Evolutionary conservation across 2,113 vertebrate genomes (phyloP).

Genomic region (Dipodomys stephensi): DNA sequence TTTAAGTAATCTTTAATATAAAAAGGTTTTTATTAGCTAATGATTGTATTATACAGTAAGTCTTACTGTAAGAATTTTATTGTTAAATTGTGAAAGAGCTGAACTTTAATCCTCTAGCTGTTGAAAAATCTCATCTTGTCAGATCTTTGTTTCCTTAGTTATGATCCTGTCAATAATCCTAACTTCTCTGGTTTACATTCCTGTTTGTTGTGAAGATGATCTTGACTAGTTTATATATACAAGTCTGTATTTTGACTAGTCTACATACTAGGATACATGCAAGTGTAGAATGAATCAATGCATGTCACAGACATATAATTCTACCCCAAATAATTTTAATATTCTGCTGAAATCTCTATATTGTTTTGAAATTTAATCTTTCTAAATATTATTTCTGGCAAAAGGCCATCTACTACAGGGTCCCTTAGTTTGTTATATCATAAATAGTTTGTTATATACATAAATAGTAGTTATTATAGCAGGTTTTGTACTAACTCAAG

Average conservation of each 20-base stretch:
- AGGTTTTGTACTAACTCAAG: not conserved
- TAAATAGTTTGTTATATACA: not conserved
- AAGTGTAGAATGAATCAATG: not conserved
- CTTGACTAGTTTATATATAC: no score
- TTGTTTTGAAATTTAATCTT: constrained; percentile 15
- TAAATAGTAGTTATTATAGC: not conserved
- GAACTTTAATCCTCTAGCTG: not conserved
- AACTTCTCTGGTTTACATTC: not conserved
- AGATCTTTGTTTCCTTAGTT: constrained; percentile 33
- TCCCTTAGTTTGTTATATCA: not conserved
- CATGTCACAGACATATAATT: not conserved
- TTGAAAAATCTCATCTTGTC: not conserved
- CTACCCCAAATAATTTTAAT: not conserved
- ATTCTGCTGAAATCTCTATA: not conserved
- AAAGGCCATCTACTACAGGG: not conserved
- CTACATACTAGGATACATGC: no score
- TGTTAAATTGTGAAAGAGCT: not conserved
- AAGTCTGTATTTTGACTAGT: no score
- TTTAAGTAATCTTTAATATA: constrained; percentile 13
- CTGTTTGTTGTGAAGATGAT: not conserved
- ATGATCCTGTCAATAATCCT: constrained; percentile 27
- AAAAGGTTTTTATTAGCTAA: not conserved
- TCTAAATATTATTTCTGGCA: constrained; percentile 23
- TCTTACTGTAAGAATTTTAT: not conserved
- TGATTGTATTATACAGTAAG: constrained; percentile 7